Base-by-base conservation (phyloP, 2,888 invertebrate genomes). In the Euzetes globulus region DNA sequence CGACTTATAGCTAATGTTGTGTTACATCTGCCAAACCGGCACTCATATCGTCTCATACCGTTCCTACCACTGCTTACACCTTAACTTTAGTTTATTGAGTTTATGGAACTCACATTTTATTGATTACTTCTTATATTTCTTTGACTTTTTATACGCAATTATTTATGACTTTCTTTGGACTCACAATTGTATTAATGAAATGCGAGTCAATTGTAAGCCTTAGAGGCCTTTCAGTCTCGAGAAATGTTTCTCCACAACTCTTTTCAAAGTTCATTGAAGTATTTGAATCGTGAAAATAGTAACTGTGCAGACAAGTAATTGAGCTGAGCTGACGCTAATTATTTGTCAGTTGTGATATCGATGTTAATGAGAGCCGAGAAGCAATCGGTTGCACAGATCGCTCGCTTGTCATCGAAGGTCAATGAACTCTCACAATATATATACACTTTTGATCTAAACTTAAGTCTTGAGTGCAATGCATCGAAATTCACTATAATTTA, bases 1-100 rank as follows among this genome's bases (percentile, higher is more conserved):
- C 5, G n/a, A 13, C 15, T 7, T n/a, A n/a, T 7, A 4, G 4
- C 17, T 52, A 52, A n/a, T 19, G 6, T 17, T 27, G 2, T 68
- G 41, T 45, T 45, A 47, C 70, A 70, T 70, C 70, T 70, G 70
- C 70, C 45, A 65, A 65, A 65, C 37, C 63, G 52, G 19, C 52
- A 52, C 19, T 22, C 11, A 41, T 41, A 27, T 15, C 55, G 25
- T 7, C 22, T 55, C 63, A 33, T 65, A 65, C 63, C 63, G 33
- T 37, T 65, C 15, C 63, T 65, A 58, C 50, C 25, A 58, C 5
- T 19, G 33, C 33, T 33, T 15, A 37, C 63, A 65, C 63, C 63
- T 63, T 37, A 37, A 37, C 37, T 3, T 41, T 9, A 41, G 7
- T 52, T 65, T 65, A 65, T 65, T 33, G 19, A 65, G 37, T 33